These are phyloP conservation scores for Fopius arisanus DNA, from an alignment of 1,140 invertebrate genomes.

Conservation along the genomic window DNA sequence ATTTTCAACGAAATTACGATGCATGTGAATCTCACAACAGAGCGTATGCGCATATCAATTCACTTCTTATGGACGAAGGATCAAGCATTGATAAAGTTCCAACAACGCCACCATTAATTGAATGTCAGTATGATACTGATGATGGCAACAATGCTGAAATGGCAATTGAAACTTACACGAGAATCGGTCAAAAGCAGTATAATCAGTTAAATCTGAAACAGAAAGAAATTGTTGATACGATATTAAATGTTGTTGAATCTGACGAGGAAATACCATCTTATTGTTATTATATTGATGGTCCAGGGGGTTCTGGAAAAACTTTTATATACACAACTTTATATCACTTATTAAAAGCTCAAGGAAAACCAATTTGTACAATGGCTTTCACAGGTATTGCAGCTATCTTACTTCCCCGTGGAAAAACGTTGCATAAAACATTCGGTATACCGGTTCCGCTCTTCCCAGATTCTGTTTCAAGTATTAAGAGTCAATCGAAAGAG, in stretches of 20 bases:
- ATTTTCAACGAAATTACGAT: background rate
- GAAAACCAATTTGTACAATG: constrained; percentile 32
- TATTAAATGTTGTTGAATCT: constrained; percentile 11
- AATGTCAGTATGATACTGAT: background rate
- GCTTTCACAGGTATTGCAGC: constrained; percentile 40
- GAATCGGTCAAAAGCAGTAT: background rate
- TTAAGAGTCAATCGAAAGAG: constrained; percentile 45
- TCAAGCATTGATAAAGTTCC: background rate
- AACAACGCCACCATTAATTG: background rate
- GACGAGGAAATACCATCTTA: background rate
- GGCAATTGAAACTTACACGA: background rate
- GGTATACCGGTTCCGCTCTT: constrained; percentile 33
- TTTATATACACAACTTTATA: constrained; percentile 31
- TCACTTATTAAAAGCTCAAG: too few species aligned
- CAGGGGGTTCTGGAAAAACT: constrained; percentile 36
- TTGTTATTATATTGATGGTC: constrained; percentile 35
- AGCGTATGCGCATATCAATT: background rate
- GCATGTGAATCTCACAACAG: background rate
- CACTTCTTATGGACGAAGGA: background rate
- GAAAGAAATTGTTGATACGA: background rate
- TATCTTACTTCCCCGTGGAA: constrained; percentile 36
- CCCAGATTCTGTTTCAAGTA: constrained; percentile 29
- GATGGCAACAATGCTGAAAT: background rate
- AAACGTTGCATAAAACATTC: constrained; percentile 36
- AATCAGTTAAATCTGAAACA: background rate